Evolutionary conservation across 92 coral and sea anemone genomes (phyloP), one percentile per base, ranked within the genome.

Genomic region (Epizoanthus fatuus): DNA sequence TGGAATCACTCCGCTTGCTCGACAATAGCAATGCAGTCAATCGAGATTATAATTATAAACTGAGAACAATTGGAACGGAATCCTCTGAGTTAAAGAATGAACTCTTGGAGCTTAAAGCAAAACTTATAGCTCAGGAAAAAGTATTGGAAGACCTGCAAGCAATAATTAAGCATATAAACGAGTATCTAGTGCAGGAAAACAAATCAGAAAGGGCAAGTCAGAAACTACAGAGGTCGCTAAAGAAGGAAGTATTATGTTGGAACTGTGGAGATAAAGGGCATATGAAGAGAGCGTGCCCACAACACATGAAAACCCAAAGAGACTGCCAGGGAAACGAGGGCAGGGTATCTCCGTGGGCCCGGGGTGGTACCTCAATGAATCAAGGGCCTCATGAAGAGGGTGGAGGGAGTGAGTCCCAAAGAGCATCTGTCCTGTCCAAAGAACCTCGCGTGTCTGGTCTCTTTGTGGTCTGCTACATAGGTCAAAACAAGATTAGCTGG

Each of bases 1-100:
- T 88, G 7, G 63, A 74, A 56, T 60, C 84, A 1, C 84, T 87
- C 3, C 91, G 58, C 20, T 53, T 84, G 74, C 60, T 85, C 19
- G 86, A 89, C 62, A 84, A 84, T 60, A 74, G 49, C 52, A 45
- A 71, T 49, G 54, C 60, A 52, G 13, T 6, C 1, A 71, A 71
- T 51, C 19, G 45, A 49, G 63, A 81, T 15, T 39, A 67, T 42
- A 57, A 25, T 10, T 68, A 35, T 47, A 78, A 69, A 69, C 78
- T 78, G 10, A 56, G 80, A 56, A 57, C 70, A 53, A 54, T 69
- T 40, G 76, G 55, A 42, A 57, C 86, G 11, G 79, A 82, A 25
- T 47, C 42, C 49, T 42, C 42, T n/a, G 44, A 81, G 57, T 38
- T 81, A 19, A 57, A 69, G 49, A 35, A 35, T 42, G 13, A 82